Conservation (phyloP, 1,140 invertebrate genomes). For the Zaprionus lachaisei region DNA sequence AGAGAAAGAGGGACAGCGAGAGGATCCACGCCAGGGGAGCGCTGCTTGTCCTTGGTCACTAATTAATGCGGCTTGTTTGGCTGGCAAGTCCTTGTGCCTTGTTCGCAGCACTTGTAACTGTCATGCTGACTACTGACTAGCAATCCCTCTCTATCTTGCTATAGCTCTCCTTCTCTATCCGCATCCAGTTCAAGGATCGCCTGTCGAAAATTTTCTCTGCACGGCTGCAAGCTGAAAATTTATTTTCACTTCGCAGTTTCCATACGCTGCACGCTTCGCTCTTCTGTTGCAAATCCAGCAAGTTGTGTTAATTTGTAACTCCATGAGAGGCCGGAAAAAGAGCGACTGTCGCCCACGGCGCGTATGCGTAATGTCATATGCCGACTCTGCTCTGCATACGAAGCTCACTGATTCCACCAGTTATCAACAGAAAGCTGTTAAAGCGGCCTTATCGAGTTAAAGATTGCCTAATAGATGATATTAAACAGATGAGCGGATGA, state of each 20-base stretch:
- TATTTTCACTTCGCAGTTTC: constrained; percentile 51
- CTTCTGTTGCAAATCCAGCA: constrained; percentile 13
- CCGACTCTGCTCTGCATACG: not conserved
- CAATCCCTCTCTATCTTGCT: not conserved
- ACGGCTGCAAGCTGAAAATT: constrained; percentile 59
- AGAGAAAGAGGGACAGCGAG: not conserved
- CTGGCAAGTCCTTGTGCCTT: constrained; percentile 53
- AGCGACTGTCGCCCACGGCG: constrained; percentile 20
- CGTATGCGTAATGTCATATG: constrained; percentile 56
- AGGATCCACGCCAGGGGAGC: not conserved
- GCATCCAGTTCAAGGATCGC: constrained; percentile 8
- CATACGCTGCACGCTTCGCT: constrained; percentile 16
- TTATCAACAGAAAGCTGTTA: not conserved
- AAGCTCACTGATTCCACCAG: not conserved
- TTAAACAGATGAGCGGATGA: not conserved
- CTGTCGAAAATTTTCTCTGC: constrained; percentile 56
- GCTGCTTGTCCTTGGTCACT: constrained; percentile 68
- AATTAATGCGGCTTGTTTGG: constrained; percentile 78
- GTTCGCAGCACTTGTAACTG: constrained; percentile 56
- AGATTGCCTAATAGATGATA: not conserved
- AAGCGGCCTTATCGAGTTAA: constrained; percentile 6
- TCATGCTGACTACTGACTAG: constrained; percentile 15
- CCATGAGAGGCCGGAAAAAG: constrained; percentile 1
- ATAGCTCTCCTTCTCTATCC: not conserved
- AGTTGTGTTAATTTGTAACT: constrained; percentile 38